Evolutionary conservation across 2,888 invertebrate species (phyloP), one percentile per base, ranked within the genome.

Genomic region (Branchinecta sandiegonensis): DNA sequence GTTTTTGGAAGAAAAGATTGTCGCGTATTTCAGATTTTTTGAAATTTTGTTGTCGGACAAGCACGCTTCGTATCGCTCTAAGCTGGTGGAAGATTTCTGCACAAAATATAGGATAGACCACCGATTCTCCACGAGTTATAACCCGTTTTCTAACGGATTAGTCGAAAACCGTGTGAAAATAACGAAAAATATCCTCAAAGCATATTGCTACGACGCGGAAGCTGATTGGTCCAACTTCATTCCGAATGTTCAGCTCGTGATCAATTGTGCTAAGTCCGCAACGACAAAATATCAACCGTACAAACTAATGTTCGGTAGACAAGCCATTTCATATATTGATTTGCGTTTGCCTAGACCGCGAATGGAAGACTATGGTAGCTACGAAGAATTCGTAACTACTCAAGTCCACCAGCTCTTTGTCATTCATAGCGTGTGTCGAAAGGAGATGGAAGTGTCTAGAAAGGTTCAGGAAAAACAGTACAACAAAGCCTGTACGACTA

Each of bases 21-120:
- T 56, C 14, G 14, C 56, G n/a, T 56, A 56, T 56, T 56, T 56
- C 56, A 9, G 56, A 14, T 56, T 56, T 14, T 56, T 56, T 56
- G 56, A 56, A 7, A 56, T 56, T 14, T 56, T 56, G 7, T 8
- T 56, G n/a, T 14, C 9, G 56, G 56, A 56, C 14, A 56, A 56
- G 14, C 56, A 56, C 7, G 7, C 9, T n/a, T 14, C n/a, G n/a
- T 56, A 56, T 14, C 56, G 56, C 14, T 56, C 56, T 56, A 56
- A 56, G 14, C n/a, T 56, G 56, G 56, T 50, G 56, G 9, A 56
- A 14, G 56, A 56, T 56, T 56, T 56, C 9, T 56, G 56, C 9
- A 14, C 56, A 14, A 56, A 56, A 14, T 14, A 56, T 14, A 56
- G 14, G 9, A 7, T 56, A 14, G 56, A 56, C 9, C 56, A 56